A percentile compares a stretch with the other conserved stretches of the same genome.
These are phyloP conservation scores for Sminthurides bifidus DNA, from an alignment of 1,140 invertebrate genomes.

Conservation along the genomic window DNA sequence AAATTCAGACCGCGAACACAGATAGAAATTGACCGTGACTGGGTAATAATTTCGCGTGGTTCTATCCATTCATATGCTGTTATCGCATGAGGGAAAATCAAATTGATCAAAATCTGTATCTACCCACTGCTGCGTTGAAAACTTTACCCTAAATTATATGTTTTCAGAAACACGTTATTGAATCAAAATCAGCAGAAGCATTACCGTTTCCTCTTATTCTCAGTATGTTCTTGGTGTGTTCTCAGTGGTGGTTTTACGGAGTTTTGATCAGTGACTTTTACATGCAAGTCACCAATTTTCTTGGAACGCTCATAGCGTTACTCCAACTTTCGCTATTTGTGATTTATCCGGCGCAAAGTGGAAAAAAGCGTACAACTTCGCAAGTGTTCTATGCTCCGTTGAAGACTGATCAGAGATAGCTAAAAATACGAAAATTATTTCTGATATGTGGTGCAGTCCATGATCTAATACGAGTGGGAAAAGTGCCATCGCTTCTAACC, in stretches of 20 bases:
- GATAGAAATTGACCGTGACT: too few relatives aligned
- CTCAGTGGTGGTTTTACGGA: slow-evolving; percentile 64
- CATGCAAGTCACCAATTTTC: slow-evolving; percentile 61
- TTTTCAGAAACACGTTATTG: slow-evolving; percentile 57
- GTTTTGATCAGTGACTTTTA: slow-evolving; percentile 54
- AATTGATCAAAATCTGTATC: slow-evolving; percentile 4
- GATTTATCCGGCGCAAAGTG: slow-evolving; percentile 47
- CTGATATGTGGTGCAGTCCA: too few relatives aligned
- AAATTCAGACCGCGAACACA: too few relatives aligned
- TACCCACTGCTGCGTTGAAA: too few relatives aligned
- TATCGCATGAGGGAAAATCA: not conserved
- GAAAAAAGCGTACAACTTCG: not conserved
- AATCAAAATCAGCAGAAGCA: slow-evolving; percentile 58
- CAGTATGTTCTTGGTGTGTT: slow-evolving; percentile 57
- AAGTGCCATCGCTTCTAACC: too few relatives aligned
- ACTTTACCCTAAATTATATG: too few relatives aligned
- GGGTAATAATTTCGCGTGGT: too few relatives aligned
- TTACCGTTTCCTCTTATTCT: slow-evolving; percentile 66
- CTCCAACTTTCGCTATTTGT: slow-evolving; percentile 57
- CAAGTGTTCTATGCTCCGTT: not conserved
- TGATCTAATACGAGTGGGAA: too few relatives aligned
- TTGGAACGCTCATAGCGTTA: slow-evolving; percentile 53
- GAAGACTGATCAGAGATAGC: not conserved
- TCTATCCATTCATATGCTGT: too few relatives aligned
- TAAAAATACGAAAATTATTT: too few relatives aligned